Percentiles rank a stretch among this genome's conserved stretches.
Evolutionary conservation across 2,113 vertebrate species (phyloP).

Genomic region (Meles meles): DNA sequence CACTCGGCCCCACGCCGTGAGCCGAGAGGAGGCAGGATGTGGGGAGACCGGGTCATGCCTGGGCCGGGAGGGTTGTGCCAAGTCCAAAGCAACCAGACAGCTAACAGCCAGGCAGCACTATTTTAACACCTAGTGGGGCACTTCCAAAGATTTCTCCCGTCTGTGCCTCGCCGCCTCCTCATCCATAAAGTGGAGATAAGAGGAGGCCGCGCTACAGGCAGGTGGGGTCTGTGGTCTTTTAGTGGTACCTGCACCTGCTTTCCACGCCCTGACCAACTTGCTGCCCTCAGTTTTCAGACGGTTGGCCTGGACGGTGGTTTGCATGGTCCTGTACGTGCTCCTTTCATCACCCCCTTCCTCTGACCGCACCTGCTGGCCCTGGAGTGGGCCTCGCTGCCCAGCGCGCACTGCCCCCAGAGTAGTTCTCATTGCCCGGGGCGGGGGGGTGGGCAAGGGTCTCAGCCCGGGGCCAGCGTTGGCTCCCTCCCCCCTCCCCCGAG

Average conservation of each 20-base stretch:
- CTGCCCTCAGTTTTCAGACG: not conserved
- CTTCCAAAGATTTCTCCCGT: not conserved
- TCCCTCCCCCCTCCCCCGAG: too few species aligned
- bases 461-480: not conserved
- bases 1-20: fast-evolving
- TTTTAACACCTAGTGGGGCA: fast-evolving
- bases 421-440: fast-evolving
- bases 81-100: not conserved
- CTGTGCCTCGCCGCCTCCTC: not conserved
- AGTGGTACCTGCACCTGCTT: not conserved
- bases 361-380: not conserved
- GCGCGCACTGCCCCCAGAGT: fast-evolving
- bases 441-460: not conserved
- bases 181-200: not conserved
- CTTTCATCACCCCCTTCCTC: too few species aligned
- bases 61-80: not conserved
- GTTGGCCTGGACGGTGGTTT: not conserved
- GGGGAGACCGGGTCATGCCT: not conserved
- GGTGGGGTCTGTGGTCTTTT: not conserved
- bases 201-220: not conserved
- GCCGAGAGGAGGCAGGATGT: not conserved
- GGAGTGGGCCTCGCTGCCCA: not conserved
- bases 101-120: not conserved
- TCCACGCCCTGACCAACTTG: fast-evolving
- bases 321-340: not conserved